Percentiles rank a stretch among this genome's conserved stretches.
These are phyloP conservation scores for Lasioglossum leucozonium DNA, from an alignment of 2,888 invertebrate species.

Conservation along the genomic window DNA sequence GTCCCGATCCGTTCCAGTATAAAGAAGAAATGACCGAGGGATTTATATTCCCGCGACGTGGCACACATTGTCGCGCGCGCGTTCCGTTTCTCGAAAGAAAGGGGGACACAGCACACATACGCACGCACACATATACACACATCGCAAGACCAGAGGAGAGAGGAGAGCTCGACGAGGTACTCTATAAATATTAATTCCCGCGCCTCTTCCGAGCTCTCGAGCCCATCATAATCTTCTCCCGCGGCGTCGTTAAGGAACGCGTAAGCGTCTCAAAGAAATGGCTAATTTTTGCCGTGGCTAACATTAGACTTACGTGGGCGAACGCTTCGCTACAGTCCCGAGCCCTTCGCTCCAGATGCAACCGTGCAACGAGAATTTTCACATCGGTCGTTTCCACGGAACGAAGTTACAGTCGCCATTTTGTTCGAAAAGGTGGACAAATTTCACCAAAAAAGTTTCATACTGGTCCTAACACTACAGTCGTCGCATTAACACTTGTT, in stretches of 20 bases:
- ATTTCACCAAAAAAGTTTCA: not conserved
- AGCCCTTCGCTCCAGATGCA: slow-evolving; percentile 35
- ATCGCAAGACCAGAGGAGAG: not conserved
- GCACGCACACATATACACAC: too few species aligned
- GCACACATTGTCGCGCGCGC: slow-evolving; percentile 46
- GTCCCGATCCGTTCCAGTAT: slow-evolving; percentile 22
- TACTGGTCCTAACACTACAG: too few species aligned
- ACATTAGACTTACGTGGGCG: slow-evolving; percentile 60
- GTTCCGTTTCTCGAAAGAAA: slow-evolving; percentile 44
- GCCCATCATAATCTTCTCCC: slow-evolving; percentile 46
- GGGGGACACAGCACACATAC: not conserved
- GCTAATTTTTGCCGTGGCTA: slow-evolving; percentile 62
- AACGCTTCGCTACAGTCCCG: not conserved
- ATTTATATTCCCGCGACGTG: slow-evolving; percentile 47
- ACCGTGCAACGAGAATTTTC: not conserved
- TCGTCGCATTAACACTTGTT: too few species aligned
- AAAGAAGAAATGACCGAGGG: slow-evolving; percentile 52
- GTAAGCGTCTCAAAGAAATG: slow-evolving; percentile 58
- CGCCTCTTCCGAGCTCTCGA: slow-evolving; percentile 18
- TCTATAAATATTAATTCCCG: slow-evolving; percentile 63
- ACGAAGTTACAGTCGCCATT: not conserved
- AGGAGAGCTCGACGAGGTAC: slow-evolving; percentile 43
- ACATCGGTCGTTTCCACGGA: not conserved
- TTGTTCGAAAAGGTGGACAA: not conserved
- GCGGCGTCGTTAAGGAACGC: slow-evolving; percentile 38